A percentile compares a stretch with the other conserved stretches of the same genome.
Conservation (phyloP, 1,140 invertebrate genomes). For the Aleiodes sp. region DNA sequence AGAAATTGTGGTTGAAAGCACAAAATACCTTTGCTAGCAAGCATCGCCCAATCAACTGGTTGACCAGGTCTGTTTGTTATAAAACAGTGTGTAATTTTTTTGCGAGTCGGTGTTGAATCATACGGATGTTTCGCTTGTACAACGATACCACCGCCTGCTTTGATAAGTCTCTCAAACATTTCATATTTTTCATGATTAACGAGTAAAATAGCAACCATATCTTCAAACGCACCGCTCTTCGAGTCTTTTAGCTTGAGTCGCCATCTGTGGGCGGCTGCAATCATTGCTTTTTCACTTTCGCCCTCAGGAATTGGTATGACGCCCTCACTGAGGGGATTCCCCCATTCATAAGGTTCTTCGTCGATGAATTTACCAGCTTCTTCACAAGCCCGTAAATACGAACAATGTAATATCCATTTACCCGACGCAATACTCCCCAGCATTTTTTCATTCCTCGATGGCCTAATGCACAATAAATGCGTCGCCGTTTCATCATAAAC, state of each 20-base stretch:
- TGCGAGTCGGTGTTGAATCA: constrained; percentile 50
- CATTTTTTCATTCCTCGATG: constrained; percentile 85
- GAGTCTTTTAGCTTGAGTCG: constrained; percentile 62
- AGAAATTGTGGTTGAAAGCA: constrained; percentile 70
- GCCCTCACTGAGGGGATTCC: constrained; percentile 71
- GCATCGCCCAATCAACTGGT: constrained; percentile 64
- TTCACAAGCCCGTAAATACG: constrained; percentile 77
- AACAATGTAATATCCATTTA: constrained; percentile 85
- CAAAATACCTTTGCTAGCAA: constrained; percentile 65
- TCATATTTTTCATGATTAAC: constrained; percentile 70
- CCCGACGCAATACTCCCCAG: constrained; percentile 84
- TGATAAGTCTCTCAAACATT: constrained; percentile 75
- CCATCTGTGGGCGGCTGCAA: constrained; percentile 74
- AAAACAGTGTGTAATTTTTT: constrained; percentile 69
- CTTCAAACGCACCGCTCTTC: constrained; percentile 71
- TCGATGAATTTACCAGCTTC: constrained; percentile 73
- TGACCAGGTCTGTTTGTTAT: constrained; percentile 63
- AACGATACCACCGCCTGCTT: constrained; percentile 77
- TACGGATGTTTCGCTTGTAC: constrained; percentile 67
- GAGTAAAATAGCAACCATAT: constrained; percentile 77
- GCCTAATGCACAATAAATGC: constrained; percentile 80
- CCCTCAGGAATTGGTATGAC: constrained; percentile 61
- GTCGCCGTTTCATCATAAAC: constrained; percentile 76
- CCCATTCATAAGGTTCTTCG: constrained; percentile 82
- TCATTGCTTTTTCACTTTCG: constrained; percentile 65